phyloP scores from a whole-genome alignment of 2,888 invertebrate genomes.

The Zele albiditarsus region DNA sequence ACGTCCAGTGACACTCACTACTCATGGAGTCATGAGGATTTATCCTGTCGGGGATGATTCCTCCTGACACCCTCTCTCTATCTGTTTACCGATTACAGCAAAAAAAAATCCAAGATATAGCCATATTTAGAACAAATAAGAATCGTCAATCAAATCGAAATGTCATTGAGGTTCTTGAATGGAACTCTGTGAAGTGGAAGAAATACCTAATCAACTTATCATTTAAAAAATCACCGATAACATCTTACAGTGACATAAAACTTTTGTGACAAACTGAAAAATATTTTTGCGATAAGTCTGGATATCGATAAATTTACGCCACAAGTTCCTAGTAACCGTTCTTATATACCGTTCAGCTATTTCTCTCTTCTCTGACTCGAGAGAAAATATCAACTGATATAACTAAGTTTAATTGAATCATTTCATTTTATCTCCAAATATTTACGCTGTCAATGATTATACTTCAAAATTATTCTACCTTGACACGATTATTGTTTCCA shows the following conservation, averaged over 20 bases:
- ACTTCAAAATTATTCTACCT: conserved; percentile 55
- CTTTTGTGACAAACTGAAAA: neutral
- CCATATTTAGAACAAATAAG: too few species aligned
- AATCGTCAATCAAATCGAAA: too few species aligned
- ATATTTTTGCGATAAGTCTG: neutral
- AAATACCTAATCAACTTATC: too few species aligned
- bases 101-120: too few species aligned
- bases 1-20: conserved; percentile 31
- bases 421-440: neutral
- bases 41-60: neutral
- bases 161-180: too few species aligned
- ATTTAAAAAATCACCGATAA: too few species aligned
- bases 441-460: neutral
- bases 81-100: neutral
- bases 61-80: neutral
- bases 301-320: neutral
- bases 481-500: conserved; percentile 64
- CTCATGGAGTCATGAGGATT: conserved; percentile 11
- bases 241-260: too few species aligned
- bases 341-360: neutral
- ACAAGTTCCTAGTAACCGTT: too few species aligned
- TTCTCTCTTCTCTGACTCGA: too few species aligned
- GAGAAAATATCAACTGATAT: too few species aligned
- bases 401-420: neutral
- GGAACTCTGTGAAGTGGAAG: too few species aligned